A percentile compares a stretch with the other conserved stretches of the same genome.
Evolutionary conservation across 2,797 vertebrate genomes (phyloP).

Genomic region (Chelonia mydas): DNA sequence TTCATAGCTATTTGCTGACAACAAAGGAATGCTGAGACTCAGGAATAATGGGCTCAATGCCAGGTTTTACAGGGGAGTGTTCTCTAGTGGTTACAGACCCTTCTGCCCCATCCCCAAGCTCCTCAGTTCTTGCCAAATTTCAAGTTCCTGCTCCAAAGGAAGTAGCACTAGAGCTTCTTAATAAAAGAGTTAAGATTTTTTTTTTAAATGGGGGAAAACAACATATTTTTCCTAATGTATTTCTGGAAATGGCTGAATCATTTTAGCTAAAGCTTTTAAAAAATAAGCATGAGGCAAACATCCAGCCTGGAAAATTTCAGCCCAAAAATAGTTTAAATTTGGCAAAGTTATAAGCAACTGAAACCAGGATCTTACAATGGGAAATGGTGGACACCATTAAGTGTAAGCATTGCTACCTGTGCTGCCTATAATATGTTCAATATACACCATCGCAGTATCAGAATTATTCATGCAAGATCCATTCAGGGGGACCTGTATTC

Average conservation of each 20-base stretch:
- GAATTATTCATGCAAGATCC: background rate
- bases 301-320: background rate
- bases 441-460: background rate
- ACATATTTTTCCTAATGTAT: background rate
- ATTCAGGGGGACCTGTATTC: background rate
- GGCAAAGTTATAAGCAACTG: background rate
- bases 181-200: background rate
- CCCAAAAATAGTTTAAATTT: background rate
- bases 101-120: background rate
- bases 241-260: background rate
- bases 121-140: background rate
- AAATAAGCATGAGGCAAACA: background rate
- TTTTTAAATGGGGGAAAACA: background rate
- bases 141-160: background rate
- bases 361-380: background rate
- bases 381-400: background rate
- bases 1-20: background rate
- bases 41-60: background rate
- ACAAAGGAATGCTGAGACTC: background rate
- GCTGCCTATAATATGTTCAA: background rate
- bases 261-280: background rate
- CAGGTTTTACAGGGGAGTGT: background rate
- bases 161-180: background rate
- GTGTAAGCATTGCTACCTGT: background rate
- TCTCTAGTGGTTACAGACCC: background rate